Evolutionary conservation across 1,140 invertebrate species (phyloP), one percentile per base, ranked within the genome.

Genomic region (Apocrypta bakeri): DNA sequence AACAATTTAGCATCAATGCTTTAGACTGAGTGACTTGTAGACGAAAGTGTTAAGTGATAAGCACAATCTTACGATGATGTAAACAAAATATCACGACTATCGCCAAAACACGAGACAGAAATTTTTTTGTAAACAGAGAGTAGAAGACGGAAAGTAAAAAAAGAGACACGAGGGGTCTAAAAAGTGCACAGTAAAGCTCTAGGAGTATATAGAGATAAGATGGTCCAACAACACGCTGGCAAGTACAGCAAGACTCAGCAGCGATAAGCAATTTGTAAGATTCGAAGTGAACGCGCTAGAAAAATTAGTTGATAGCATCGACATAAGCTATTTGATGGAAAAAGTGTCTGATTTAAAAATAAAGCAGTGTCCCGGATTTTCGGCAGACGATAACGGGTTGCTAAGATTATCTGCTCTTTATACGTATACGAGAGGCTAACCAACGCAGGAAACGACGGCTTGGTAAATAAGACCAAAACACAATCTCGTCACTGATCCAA

Each of bases 211-310:
- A 29, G 71, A 80, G 82, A 82, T 37, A 83, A 86, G 89, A 91
- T 90, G 86, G 25, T 40, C 80, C 61, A 21, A 75, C 82, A 87
- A 87, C 85, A 84, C 85, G 84, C 88, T 87, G 24, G 87, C 86
- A 88, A n/a, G 87, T 80, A 84, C 82, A 74, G n/a, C n/a, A n/a
- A n/a, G n/a, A n/a, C n/a, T 74, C 68, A 61, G 73, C 87, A 85
- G 90, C 86, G 90, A 91, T 91, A 91, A 92, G 88, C 89, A 92
- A 92, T 92, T 92, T 92, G 91, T 92, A 90, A 89, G 83, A 84
- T 88, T 87, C 84, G 84, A 74, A 64, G 79, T 25, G 61, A 63
- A n/a, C n/a, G 37, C 71, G 29, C 25, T 24, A 79, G 83, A 81
- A 72, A 85, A 85, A 85, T 86, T 84, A 79, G 78, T 84, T 83